These are phyloP conservation scores for Drosophila kepulauana DNA, from an alignment of 1,140 invertebrate species.

Conservation along the genomic window DNA sequence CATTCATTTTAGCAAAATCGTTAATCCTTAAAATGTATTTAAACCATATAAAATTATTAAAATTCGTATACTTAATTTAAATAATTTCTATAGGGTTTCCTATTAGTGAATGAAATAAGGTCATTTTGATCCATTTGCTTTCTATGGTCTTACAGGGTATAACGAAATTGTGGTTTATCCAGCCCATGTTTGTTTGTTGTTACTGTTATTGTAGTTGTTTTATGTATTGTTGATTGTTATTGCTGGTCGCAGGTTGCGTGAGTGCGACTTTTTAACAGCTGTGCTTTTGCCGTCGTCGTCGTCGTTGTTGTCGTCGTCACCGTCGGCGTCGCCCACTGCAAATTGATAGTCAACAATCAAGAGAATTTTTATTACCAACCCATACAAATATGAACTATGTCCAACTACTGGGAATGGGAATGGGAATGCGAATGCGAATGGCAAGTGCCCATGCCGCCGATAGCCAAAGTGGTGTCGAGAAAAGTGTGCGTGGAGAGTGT, in stretches of 20 bases:
- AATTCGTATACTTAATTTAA: too few species aligned
- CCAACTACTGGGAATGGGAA: conserved; percentile 32
- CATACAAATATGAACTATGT: conserved; percentile 47
- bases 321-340: conserved; percentile 34
- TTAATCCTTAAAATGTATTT: too few species aligned
- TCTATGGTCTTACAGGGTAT: conserved; percentile 15
- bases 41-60: too few species aligned
- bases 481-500: background rate
- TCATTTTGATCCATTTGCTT: background rate
- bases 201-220: conserved; percentile 22
- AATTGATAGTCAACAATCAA: conserved; percentile 47
- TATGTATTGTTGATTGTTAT: conserved; percentile 27
- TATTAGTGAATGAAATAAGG: background rate
- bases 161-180: conserved; percentile 8
- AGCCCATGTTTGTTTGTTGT: conserved; percentile 1
- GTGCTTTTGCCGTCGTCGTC: background rate
- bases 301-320: conserved; percentile 14
- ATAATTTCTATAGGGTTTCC: too few species aligned
- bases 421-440: conserved; percentile 28
- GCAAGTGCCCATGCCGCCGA: conserved; percentile 22
- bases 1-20: too few species aligned
- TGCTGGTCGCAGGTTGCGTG: conserved; percentile 24
- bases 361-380: conserved; percentile 37
- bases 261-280: conserved; percentile 33
- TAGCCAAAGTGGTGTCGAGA: conserved; percentile 6